These are phyloP conservation scores for Calosoma granatense DNA, from an alignment of 1,140 invertebrate species.

Conservation along the genomic window DNA sequence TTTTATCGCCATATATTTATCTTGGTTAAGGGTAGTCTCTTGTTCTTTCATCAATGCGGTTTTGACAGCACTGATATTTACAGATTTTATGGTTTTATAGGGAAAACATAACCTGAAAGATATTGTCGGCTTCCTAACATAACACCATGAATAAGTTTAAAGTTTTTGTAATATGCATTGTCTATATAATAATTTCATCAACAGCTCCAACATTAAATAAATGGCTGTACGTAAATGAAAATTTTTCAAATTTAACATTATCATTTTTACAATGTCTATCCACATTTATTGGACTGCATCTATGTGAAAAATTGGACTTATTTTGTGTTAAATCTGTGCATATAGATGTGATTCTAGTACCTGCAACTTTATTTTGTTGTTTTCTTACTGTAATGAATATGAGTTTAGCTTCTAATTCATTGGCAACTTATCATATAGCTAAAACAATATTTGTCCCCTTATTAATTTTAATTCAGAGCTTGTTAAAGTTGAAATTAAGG, in stretches of 20 bases:
- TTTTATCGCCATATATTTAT: no score
- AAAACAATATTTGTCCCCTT: background rate
- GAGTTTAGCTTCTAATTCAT: background rate
- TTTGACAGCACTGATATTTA: no score
- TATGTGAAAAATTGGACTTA: background rate
- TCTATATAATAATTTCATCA: background rate
- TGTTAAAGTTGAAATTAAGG: background rate
- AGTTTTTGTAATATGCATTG: no score
- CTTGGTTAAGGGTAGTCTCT: no score
- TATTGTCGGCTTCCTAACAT: no score
- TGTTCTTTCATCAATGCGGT: no score
- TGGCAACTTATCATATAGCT: background rate
- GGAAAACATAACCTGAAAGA: no score
- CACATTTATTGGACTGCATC: background rate
- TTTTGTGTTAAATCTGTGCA: background rate
- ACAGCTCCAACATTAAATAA: background rate
- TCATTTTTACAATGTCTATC: background rate
- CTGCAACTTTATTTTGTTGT: background rate
- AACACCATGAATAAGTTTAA: no score
- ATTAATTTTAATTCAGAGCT: background rate
- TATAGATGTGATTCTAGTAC: background rate
- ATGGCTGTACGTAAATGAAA: background rate
- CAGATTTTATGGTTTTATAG: no score
- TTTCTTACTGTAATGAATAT: background rate
- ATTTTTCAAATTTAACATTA: background rate